Evolutionary conservation across 2,113 vertebrate species (phyloP), one percentile per base, ranked within the genome.

Genomic region (Maylandia zebra): DNA sequence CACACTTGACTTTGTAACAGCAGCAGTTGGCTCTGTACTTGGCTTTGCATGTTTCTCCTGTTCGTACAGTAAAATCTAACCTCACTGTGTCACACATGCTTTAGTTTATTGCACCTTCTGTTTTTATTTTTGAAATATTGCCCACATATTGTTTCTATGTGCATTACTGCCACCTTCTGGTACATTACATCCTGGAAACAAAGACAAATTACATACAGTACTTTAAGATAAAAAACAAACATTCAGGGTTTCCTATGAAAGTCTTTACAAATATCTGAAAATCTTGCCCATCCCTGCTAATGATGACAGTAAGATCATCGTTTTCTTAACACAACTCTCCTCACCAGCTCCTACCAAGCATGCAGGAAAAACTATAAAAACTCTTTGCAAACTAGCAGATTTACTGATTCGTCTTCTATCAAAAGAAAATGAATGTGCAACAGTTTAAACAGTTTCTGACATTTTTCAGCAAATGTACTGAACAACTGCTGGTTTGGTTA

Each of bases 301-400:
- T 48, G 14, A 48, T 76, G 24, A 30, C 43, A 32, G 0, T 74
- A 74, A 74, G 22, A 74, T 74, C 5, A 27, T 9, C 0, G 8
- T 22, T 74, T 43, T 24, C 8, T 8, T 17, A 76, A 45, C 0
- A 0, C 38, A 7, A 45, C 43, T 19, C 6, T 27, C 43, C 0
- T 76, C 14, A 0, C 41, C 43, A 30, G 71, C 14, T 30, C 43
- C 24, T 30, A 48, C 71, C 41, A 45, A 45, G 13, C 69, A 30
- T 3, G 41, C 34, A 74, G 43, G 43, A 50, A 45, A 1, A 2
- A 12, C 7, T 19, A 19, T 48, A 30, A 76, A 48, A 2, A 2
- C 43, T 30, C 43, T 76, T 48, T 76, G 43, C 0, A 32, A 19
- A 8, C 24, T 32, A 32, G 71, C 43, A 19, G 71, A 76, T 76